phyloP scores from a whole-genome alignment of 2,113 vertebrate species.

The Pterocles gutturalis region DNA sequence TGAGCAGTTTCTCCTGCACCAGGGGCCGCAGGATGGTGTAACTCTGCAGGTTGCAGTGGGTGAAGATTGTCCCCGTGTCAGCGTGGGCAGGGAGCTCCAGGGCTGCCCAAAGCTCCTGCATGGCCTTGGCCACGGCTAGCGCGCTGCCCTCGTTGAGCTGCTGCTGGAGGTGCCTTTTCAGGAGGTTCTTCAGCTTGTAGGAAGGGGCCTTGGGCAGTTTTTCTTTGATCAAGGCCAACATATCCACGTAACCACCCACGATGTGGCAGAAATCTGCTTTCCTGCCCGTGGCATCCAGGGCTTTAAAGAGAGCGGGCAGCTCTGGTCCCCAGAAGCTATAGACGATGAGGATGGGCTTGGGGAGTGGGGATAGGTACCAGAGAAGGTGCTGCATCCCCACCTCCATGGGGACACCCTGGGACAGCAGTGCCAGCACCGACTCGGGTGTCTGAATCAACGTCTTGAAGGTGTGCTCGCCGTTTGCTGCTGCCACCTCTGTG shows the following conservation, averaged over 20 bases:
- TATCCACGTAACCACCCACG: slow-evolving; percentile 52
- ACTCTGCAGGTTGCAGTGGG: slow-evolving; percentile 57
- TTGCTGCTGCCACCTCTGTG: slow-evolving; percentile 55
- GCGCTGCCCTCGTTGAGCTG: neutral
- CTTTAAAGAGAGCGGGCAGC: slow-evolving; percentile 38
- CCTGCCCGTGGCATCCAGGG: slow-evolving; percentile 28
- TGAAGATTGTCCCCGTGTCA: fast-evolving
- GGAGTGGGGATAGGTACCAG: slow-evolving; percentile 5
- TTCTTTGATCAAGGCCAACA: slow-evolving; percentile 45
- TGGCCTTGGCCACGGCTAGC: neutral
- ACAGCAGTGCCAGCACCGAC: neutral
- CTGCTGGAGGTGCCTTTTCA: slow-evolving; percentile 1
- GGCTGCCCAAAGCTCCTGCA: slow-evolving; percentile 55
- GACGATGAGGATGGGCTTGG: slow-evolving; percentile 36
- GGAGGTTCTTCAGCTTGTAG: slow-evolving; percentile 51
- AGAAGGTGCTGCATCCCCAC: slow-evolving; percentile 54
- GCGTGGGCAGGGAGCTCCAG: neutral
- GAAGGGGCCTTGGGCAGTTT: slow-evolving; percentile 4
- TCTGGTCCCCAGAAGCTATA: slow-evolving; percentile 47
- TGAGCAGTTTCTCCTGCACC: slow-evolving; percentile 21
- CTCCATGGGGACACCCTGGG: slow-evolving; percentile 39
- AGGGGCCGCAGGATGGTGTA: slow-evolving; percentile 38
- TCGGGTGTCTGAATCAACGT: neutral
- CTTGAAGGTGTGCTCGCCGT: slow-evolving; percentile 39
- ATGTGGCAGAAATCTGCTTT: slow-evolving; percentile 36